Evolutionary conservation across 2,888 invertebrate species (phyloP).

Genomic region (Geotrupes spiniger): DNA sequence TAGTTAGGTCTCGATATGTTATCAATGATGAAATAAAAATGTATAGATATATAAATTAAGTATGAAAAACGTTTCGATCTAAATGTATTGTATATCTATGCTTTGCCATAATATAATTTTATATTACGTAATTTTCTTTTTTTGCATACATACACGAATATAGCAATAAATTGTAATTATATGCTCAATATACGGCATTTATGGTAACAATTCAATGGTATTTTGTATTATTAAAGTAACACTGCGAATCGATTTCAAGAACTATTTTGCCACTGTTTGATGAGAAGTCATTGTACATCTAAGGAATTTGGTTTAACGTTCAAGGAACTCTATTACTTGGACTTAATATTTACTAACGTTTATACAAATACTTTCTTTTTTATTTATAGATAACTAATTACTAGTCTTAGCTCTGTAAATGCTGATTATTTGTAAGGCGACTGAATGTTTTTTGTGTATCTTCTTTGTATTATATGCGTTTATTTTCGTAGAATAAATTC

Average conservation of each 20-base stretch:
- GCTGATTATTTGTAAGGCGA: constrained; percentile 1
- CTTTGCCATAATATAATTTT: constrained; percentile 12
- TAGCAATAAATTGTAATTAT: constrained; percentile 20
- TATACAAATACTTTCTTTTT: background rate
- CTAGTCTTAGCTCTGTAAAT: constrained; percentile 7
- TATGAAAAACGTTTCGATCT: constrained; percentile 3
- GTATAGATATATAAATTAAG: constrained; percentile 16
- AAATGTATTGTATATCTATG: constrained; percentile 2
- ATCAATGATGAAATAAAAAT: constrained; percentile 14
- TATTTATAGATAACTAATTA: constrained; percentile 9
- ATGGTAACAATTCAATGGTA: no score
- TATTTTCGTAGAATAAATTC: constrained; percentile 46
- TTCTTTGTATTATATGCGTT: constrained; percentile 37
- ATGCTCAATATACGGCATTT: no score
- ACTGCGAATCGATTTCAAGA: no score
- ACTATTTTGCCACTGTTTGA: no score
- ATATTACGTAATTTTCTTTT: constrained; percentile 11
- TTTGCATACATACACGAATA: constrained; percentile 14
- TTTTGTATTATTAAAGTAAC: no score
- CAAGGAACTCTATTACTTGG: no score
- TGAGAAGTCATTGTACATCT: no score
- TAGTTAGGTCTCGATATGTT: constrained; percentile 18
- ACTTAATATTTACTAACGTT: constrained; percentile 4
- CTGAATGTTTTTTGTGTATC: constrained; percentile 32
- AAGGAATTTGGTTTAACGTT: no score